Evolutionary conservation across 1,140 invertebrate genomes (phyloP).

Genomic region (Ostrea edulis): DNA sequence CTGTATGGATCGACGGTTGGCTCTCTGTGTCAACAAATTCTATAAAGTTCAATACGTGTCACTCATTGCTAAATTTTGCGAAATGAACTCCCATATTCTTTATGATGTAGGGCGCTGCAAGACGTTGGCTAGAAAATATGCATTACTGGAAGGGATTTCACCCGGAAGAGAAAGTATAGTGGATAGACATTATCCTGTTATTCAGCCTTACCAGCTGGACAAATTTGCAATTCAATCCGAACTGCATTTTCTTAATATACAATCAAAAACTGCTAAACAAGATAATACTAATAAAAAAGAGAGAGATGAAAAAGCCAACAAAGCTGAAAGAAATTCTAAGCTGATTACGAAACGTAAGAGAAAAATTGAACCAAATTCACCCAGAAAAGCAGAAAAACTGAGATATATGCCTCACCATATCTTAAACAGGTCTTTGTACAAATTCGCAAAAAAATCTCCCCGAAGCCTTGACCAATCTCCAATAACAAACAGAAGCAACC

Average conservation of each 20-base stretch:
- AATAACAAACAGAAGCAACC: slow-evolving; percentile 34
- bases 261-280: slow-evolving; percentile 2
- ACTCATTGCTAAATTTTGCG: slow-evolving; percentile 51
- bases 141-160: slow-evolving; percentile 41
- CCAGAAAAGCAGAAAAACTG: neutral
- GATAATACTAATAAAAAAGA: neutral
- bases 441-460: neutral
- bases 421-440: slow-evolving; percentile 29
- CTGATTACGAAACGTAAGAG: neutral
- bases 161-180: slow-evolving; percentile 50
- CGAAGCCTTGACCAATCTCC: neutral
- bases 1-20: slow-evolving; percentile 49
- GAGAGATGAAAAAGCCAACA: neutral
- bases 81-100: slow-evolving; percentile 49
- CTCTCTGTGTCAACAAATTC: slow-evolving; percentile 45
- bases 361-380: neutral
- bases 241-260: neutral
- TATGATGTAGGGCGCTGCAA: slow-evolving; percentile 46
- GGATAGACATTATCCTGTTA: slow-evolving; percentile 55
- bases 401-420: slow-evolving; percentile 41
- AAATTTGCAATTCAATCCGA: slow-evolving; percentile 48
- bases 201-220: slow-evolving; percentile 53
- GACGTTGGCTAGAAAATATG: slow-evolving; percentile 53
- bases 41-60: slow-evolving; percentile 40
- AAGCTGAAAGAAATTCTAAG: neutral